phyloP scores from a whole-genome alignment of 1,140 invertebrate species.

The Mactra quadrangularis region DNA sequence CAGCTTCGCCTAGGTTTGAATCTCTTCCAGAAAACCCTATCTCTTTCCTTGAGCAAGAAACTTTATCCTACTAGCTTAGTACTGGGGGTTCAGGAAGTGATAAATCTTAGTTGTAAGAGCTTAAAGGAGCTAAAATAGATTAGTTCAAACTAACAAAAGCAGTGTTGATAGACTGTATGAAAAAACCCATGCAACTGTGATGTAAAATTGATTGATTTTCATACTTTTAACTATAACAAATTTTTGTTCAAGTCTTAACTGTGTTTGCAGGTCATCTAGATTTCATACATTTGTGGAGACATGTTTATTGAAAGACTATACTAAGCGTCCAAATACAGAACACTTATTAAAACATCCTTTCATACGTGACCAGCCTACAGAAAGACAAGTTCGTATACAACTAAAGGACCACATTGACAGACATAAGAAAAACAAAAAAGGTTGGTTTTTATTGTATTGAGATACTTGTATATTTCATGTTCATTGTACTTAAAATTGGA shows the following conservation, averaged over 20 bases:
- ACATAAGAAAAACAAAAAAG: slow-evolving; percentile 82
- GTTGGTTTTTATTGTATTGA: slow-evolving; percentile 68
- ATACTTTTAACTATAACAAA: too few species aligned
- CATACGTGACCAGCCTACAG: slow-evolving; percentile 98
- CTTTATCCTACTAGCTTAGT: too few species aligned
- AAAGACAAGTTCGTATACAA: slow-evolving; percentile 98
- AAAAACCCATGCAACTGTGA: too few species aligned
- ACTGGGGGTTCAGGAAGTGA: too few species aligned
- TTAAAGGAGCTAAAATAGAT: too few species aligned
- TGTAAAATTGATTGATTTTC: too few species aligned
- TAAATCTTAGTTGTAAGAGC: too few species aligned
- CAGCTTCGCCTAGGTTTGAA: neutral
- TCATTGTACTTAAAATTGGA: too few species aligned
- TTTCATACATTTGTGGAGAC: slow-evolving; percentile 91
- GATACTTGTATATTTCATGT: too few species aligned
- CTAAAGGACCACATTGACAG: slow-evolving; percentile 99
- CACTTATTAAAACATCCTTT: slow-evolving; percentile 98
- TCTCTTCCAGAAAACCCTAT: neutral
- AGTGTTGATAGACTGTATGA: too few species aligned
- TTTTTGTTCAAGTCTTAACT: neutral
- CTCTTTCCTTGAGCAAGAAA: too few species aligned
- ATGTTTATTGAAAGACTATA: slow-evolving; percentile 98
- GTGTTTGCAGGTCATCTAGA: slow-evolving; percentile 82
- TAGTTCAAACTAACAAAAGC: too few species aligned
- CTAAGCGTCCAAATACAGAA: slow-evolving; percentile 98